phyloP scores from a whole-genome alignment of 2,797 vertebrate species.

The Dermochelys coriacea region DNA sequence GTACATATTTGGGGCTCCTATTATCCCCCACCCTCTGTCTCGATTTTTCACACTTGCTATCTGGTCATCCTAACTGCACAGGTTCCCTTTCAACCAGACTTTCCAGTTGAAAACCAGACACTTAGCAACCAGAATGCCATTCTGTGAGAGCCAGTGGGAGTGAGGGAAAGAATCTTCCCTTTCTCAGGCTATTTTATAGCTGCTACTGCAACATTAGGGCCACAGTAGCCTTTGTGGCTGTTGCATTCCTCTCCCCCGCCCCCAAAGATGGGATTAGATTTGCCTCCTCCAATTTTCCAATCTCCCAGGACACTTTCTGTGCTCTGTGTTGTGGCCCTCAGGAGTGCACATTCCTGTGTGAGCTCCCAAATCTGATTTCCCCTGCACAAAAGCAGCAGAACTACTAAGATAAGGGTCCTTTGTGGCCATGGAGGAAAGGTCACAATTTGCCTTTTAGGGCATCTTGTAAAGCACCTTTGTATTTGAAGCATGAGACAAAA shows the following conservation, averaged over 20 bases:
- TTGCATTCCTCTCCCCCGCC: not conserved
- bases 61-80: not conserved
- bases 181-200: not conserved
- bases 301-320: not conserved
- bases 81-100: not conserved
- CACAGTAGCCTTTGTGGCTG: not conserved
- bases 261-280: not conserved
- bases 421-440: not conserved
- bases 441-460: not conserved
- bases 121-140: too few species aligned
- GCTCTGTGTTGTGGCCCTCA: not conserved
- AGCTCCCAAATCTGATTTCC: not conserved
- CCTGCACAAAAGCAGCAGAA: not conserved
- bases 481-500: not conserved
- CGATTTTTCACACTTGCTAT: too few species aligned
- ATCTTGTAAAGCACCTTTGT: conserved; percentile 16
- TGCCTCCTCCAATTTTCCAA: not conserved
- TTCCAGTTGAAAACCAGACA: not conserved
- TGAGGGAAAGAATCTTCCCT: not conserved
- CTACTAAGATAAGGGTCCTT: not conserved
- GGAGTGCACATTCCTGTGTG: not conserved
- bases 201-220: not conserved
- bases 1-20: too few species aligned
- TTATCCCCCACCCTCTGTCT: too few species aligned
- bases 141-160: not conserved